Base-by-base conservation (phyloP, 37 sponge, comb jelly and placozoan genomes). In the Lycopodina hypogea region DNA sequence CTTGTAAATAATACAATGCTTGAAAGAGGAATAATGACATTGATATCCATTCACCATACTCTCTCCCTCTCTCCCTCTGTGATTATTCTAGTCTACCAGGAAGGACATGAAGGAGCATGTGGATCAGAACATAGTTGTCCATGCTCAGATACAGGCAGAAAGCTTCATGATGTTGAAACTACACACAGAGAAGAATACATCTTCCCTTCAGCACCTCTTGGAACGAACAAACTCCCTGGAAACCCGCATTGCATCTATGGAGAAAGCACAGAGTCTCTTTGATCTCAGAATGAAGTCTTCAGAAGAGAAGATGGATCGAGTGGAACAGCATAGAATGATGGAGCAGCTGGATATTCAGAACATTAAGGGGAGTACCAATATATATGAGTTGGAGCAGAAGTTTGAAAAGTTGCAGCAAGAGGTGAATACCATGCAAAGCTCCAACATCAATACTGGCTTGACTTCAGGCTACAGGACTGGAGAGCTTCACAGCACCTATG, bases 81-180 rank as follows among this genome's bases (percentile, higher is more conserved):
- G n/a, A n/a, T n/a, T n/a, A n/a, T n/a, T n/a, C n/a, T 60, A 83
- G 83, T 75, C 83, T 33, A 33, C 51, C 3, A 55, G 84, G 59
- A 34, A 76, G 37, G 56, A 83, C 51, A 53, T 76, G 15, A 19
- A 19, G 0, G 38, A 12, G 6, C 84, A 83, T 33, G 17, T 83
- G 55, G 76, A 83, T 3, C 69, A 78, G 65, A 51, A 78, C 37
- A 24, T 18, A 0, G 28, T 78, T 3, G 33, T 78, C 30, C 85
- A 85, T 56, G 38, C 37, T 0, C 63, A 61, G 15, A 62, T 85
- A n/a, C 79, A 78, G 53, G 85, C 79, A 36, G 53, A 78, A 22
- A 15, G 72, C 34, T 78, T 60, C 56, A 1, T 30, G 18, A 53
- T 72, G n/a, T 19, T 78, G 1, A 71, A 42, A 26, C 42, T 42